Percentiles rank a stretch among this genome's conserved stretches.
These are phyloP conservation scores for Periophthalmus magnuspinnatus DNA, from an alignment of 2,797 vertebrate genomes.

Conservation along the genomic window DNA sequence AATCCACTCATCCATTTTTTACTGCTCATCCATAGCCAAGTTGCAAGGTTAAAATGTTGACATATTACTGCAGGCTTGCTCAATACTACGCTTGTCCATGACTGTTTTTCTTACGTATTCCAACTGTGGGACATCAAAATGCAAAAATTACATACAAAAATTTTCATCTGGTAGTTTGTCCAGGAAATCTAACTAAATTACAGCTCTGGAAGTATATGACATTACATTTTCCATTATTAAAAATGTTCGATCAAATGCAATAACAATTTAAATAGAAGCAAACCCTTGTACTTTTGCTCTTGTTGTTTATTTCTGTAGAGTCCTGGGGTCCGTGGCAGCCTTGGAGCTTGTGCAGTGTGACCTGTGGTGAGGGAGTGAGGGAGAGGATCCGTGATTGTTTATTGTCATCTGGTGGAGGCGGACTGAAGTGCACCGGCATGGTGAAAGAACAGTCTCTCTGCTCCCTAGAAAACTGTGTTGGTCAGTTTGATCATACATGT, in stretches of 20 bases:
- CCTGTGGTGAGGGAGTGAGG: conserved; percentile 90
- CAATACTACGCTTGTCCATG: no score
- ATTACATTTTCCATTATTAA: background rate
- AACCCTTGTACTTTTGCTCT: background rate
- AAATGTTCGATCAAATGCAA: background rate
- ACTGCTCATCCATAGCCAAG: background rate
- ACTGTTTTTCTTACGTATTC: no score
- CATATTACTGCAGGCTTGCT: background rate
- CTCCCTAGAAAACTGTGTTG: conserved; percentile 88
- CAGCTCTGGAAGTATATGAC: background rate
- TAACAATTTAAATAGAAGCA: background rate
- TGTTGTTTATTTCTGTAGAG: conserved; percentile 68
- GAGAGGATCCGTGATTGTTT: conserved; percentile 87
- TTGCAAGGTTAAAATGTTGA: background rate
- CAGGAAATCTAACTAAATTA: background rate
- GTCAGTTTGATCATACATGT: conserved; percentile 63
- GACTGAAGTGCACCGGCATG: conserved; percentile 80
- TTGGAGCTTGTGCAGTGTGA: conserved; percentile 91
- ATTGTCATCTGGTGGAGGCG: conserved; percentile 72
- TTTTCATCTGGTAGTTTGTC: background rate
- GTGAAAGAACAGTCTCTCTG: conserved; percentile 86
- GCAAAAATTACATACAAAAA: background rate
- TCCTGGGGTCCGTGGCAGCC: conserved; percentile 91
- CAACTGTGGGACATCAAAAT: background rate
- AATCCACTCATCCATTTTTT: background rate